Evolutionary conservation across 2,797 vertebrate genomes (phyloP), one percentile per base, ranked within the genome.

Genomic region (Hipposideros larvatus): DNA sequence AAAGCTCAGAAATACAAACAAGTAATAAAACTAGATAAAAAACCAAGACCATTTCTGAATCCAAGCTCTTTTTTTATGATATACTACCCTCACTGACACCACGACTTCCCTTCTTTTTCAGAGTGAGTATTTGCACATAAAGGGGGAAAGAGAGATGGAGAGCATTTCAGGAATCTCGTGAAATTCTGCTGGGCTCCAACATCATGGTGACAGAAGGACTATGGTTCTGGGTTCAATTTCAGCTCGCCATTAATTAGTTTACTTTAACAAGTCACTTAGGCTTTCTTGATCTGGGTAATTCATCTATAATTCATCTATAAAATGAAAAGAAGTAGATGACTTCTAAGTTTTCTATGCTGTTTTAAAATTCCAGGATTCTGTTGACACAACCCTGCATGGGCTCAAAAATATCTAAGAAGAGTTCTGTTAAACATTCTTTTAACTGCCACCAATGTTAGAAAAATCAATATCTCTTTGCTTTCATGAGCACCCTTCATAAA

Each of bases 391-490:
- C 31, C 28, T 92, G 53, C 34, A 41, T 68, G 53, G 46, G 14
- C 53, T 91, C 48, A 86, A 86, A 91, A 87, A 80, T 71, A 89
- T 15, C 37, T 74, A 70, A 86, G 46, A 73, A 77, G 48, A 59
- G 48, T n/a, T 31, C 86, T 80, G 55, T 66, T 90, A 92, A 95
- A 71, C 26, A 70, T 94, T 94, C 43, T 73, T 84, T 70, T 71
- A 95, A 37, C 89, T 87, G 26, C 57, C 71, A 87, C 46, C 77
- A 13, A 9, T 87, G 53, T 87, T 84, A 59, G 85, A 66, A 88
- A 91, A 88, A 92, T 87, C 75, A 84, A 4, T 75, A 63, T 71
- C 16, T 84, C 65, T 94, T 68, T 80, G 48, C 94, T 87, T 93
- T 92, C 66, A 77, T 61, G 6, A 77, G 77, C 26, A 90, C 24